A percentile compares a stretch with the other conserved stretches of the same genome.
Evolutionary conservation across 2,888 invertebrate genomes (phyloP).

Genomic region (Hecatera dysodea): DNA sequence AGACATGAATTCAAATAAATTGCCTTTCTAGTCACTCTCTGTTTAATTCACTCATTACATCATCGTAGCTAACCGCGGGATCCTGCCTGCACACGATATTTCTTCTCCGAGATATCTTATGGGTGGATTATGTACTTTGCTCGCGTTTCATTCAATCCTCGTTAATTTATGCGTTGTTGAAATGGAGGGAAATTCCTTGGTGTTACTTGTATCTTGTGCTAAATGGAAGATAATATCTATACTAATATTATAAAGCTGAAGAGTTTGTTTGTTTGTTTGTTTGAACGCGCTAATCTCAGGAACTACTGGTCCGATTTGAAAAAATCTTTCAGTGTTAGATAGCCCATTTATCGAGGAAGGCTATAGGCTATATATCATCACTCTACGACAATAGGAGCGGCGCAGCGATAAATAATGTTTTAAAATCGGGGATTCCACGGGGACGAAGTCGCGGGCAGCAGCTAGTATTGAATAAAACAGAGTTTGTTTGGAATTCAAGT

Average conservation of each 20-base stretch:
- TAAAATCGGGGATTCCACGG: too few relatives aligned
- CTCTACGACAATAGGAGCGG: too few relatives aligned
- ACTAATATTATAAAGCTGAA: not conserved
- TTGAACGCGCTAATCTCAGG: too few relatives aligned
- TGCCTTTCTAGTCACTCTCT: not conserved
- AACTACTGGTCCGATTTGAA: too few relatives aligned
- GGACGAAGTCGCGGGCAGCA: too few relatives aligned
- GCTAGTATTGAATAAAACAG: not conserved
- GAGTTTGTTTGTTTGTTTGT: too few relatives aligned
- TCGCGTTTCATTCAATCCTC: slow-evolving; percentile 30
- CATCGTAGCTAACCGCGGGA: not conserved
- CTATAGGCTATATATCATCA: too few relatives aligned
- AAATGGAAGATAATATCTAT: not conserved
- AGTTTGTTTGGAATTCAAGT: not conserved
- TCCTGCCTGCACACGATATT: slow-evolving; percentile 7
- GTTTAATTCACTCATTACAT: slow-evolving; percentile 2
- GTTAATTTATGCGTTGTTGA: slow-evolving; percentile 21
- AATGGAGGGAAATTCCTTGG: not conserved
- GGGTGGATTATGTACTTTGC: slow-evolving; percentile 33
- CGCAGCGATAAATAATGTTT: too few relatives aligned
- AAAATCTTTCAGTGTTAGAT: too few relatives aligned
- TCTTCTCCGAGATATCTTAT: not conserved
- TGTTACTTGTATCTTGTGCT: not conserved
- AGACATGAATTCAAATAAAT: not conserved
- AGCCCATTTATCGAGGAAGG: too few relatives aligned